These are phyloP conservation scores for Sisyra terminalis DNA, from an alignment of 2,888 invertebrate species.

Conservation along the genomic window DNA sequence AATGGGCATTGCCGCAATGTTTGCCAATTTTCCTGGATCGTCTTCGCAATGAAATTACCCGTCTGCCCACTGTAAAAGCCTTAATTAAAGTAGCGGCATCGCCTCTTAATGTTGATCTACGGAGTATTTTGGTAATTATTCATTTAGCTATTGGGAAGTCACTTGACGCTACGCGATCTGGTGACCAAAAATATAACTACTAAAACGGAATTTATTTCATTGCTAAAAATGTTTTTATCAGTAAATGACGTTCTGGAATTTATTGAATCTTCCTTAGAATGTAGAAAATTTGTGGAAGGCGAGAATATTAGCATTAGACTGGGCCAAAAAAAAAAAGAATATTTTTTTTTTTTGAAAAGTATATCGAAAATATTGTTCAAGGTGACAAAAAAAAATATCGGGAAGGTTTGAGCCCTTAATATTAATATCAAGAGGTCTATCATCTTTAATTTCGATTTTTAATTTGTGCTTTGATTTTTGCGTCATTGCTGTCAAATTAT, in stretches of 20 bases:
- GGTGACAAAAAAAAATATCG: no score
- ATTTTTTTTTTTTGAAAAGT: no score
- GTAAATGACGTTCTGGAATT: neutral
- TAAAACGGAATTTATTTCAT: neutral
- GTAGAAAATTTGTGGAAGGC: neutral
- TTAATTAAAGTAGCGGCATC: conserved; percentile 87
- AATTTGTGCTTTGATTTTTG: no score
- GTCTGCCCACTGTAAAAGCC: conserved; percentile 91
- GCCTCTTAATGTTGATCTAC: conserved; percentile 67
- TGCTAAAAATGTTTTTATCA: neutral
- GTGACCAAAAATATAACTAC: neutral
- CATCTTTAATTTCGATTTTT: no score
- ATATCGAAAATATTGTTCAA: no score
- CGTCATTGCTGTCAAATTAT: no score
- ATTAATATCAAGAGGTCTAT: no score
- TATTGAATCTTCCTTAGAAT: no score
- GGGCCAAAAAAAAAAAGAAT: no score
- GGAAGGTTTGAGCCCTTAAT: no score
- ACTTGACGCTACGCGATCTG: no score
- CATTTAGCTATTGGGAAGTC: neutral
- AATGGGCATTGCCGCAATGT: conserved; percentile 63
- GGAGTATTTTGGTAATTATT: conserved; percentile 53
- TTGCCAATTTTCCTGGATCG: conserved; percentile 91
- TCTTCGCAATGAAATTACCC: conserved; percentile 90
- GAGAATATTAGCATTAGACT: neutral